Percentiles rank a stretch among this genome's conserved stretches.
Evolutionary conservation across 53 echinoderm and acorn worm species (phyloP).

Genomic region (Patiria pectinifera): DNA sequence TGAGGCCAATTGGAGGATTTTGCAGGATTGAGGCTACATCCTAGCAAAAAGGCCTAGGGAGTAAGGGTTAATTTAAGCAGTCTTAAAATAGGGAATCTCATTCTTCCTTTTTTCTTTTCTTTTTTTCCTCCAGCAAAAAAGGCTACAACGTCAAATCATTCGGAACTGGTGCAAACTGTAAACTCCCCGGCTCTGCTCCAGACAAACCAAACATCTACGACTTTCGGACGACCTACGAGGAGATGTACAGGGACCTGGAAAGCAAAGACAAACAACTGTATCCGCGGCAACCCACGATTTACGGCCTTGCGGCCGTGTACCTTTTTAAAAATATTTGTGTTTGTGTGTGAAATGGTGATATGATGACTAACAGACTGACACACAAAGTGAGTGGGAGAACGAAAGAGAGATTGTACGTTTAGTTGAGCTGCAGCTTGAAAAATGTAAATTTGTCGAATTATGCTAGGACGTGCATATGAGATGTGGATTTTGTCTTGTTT

Average conservation of each 20-base stretch:
- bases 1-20: too few relatives aligned
- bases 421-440: too few relatives aligned
- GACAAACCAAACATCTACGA: slow-evolving; percentile 99
- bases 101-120: background rate
- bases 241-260: slow-evolving; percentile 95
- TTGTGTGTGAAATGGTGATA: background rate
- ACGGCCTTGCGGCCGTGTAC: background rate
- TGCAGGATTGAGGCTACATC: too few relatives aligned
- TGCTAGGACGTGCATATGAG: too few relatives aligned
- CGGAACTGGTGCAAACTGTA: slow-evolving; percentile 95
- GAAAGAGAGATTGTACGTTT: too few relatives aligned
- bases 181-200: slow-evolving; percentile 89
- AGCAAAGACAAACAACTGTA: slow-evolving; percentile 93
- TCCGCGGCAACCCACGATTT: slow-evolving; percentile 61
- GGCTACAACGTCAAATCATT: slow-evolving; percentile 93
- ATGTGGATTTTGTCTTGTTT: too few relatives aligned
- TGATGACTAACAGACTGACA: too few relatives aligned
- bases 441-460: too few relatives aligned
- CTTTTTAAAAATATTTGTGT: background rate
- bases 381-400: too few relatives aligned
- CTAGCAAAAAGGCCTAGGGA: too few relatives aligned
- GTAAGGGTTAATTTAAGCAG: background rate
- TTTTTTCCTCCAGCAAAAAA: slow-evolving; percentile 80
- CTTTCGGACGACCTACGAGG: slow-evolving; percentile 91
- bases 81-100: background rate